These are phyloP conservation scores for Pyrochroa serraticornis DNA, from an alignment of 2,888 invertebrate species.

Conservation along the genomic window DNA sequence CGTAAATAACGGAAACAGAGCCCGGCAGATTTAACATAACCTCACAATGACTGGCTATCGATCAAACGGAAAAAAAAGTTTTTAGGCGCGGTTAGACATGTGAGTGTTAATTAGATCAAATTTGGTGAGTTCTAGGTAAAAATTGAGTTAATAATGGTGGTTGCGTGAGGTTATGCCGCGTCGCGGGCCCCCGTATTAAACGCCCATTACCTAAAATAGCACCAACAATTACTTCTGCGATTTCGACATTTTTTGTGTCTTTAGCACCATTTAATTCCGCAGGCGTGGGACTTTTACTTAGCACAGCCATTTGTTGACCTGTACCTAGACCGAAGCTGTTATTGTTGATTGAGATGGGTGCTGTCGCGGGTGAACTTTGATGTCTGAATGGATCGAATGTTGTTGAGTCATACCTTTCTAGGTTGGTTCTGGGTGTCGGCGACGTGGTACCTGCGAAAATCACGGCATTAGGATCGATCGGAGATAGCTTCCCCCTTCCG, in stretches of 20 bases:
- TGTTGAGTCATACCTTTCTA: slow-evolving; percentile 71
- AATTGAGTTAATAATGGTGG: too few relatives aligned
- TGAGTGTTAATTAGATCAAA: too few relatives aligned
- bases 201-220: slow-evolving; percentile 82
- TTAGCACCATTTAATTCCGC: slow-evolving; percentile 73
- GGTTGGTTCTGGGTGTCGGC: slow-evolving; percentile 69
- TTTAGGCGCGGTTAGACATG: too few relatives aligned
- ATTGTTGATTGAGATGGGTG: slow-evolving; percentile 81
- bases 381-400: slow-evolving; percentile 78
- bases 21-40: too few relatives aligned
- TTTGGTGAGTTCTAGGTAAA: too few relatives aligned
- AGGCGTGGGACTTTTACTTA: slow-evolving; percentile 83
- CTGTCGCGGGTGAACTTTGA: slow-evolving; percentile 73
- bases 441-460: slow-evolving; percentile 64
- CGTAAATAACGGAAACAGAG: too few relatives aligned
- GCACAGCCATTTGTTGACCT: slow-evolving; percentile 73
- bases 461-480: background rate
- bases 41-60: too few relatives aligned
- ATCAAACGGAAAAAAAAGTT: too few relatives aligned
- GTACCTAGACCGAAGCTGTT: slow-evolving; percentile 88
- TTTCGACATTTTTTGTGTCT: slow-evolving; percentile 91
- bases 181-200: slow-evolving; percentile 15
- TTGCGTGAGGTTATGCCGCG: background rate
- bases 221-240: slow-evolving; percentile 95
- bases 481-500: background rate